Conservation (phyloP, 2,888 invertebrate genomes). For the Hyposoter dolosus region DNA sequence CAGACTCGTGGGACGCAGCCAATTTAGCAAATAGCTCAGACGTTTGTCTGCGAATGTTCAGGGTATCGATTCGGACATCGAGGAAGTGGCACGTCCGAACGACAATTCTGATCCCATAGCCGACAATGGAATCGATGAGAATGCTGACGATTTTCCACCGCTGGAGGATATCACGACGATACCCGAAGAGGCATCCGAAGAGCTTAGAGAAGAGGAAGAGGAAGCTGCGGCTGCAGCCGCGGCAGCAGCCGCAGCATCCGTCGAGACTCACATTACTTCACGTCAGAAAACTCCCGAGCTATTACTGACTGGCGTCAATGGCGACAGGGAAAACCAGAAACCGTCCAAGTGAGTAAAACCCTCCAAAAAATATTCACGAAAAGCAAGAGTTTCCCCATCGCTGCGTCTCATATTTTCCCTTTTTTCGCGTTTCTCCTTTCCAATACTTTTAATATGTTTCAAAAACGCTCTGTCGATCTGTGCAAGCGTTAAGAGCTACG, state of each 20-base stretch:
- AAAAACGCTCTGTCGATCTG: neutral
- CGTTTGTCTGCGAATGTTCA: slow-evolving; percentile 77
- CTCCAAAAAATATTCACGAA: slow-evolving; percentile 4
- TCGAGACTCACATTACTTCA: slow-evolving; percentile 56
- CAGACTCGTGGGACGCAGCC: neutral
- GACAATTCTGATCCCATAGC: slow-evolving; percentile 85
- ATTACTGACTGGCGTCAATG: slow-evolving; percentile 61
- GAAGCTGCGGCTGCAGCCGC: slow-evolving; percentile 85
- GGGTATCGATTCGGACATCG: slow-evolving; percentile 95
- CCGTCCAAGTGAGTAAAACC: slow-evolving; percentile 67
- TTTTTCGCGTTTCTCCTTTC: neutral
- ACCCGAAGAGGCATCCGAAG: slow-evolving; percentile 87
- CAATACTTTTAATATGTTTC: neutral
- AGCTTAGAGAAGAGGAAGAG: slow-evolving; percentile 85
- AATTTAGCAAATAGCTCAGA: neutral
- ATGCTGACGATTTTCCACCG: slow-evolving; percentile 79
- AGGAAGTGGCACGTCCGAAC: slow-evolving; percentile 91
- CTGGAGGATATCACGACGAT: slow-evolving; percentile 83
- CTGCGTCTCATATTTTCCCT: neutral
- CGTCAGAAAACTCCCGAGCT: slow-evolving; percentile 63
- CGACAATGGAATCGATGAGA: slow-evolving; percentile 80
- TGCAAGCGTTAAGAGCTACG: neutral
- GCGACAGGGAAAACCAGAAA: slow-evolving; percentile 60
- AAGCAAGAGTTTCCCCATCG: slow-evolving; percentile 37
- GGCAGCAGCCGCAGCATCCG: slow-evolving; percentile 69